These are phyloP conservation scores for Drosophila punjabiensis DNA, from an alignment of 1,140 invertebrate species.

Conservation along the genomic window DNA sequence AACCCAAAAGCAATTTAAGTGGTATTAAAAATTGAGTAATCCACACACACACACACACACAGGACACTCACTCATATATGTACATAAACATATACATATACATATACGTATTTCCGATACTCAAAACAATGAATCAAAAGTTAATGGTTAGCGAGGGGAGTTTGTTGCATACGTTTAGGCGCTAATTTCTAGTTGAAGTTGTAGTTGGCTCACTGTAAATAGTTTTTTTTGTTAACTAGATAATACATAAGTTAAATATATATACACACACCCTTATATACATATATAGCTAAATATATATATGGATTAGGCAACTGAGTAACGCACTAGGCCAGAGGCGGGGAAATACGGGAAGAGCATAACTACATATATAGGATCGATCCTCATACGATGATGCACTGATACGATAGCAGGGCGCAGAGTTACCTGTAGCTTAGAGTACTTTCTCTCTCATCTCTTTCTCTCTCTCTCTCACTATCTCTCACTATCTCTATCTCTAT, in stretches of 20 bases:
- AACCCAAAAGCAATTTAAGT: slow-evolving; percentile 79
- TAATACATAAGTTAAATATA: slow-evolving; percentile 9
- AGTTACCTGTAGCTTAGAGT: slow-evolving; percentile 33
- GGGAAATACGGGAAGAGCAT: slow-evolving; percentile 14
- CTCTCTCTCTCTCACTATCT: not conserved
- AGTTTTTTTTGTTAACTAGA: slow-evolving; percentile 20
- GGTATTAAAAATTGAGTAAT: slow-evolving; percentile 60
- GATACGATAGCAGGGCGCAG: slow-evolving; percentile 32
- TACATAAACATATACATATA: slow-evolving; percentile 21
- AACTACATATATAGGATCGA: slow-evolving; percentile 12
- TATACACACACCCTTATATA: slow-evolving; percentile 11
- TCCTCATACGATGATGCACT: slow-evolving; percentile 37
- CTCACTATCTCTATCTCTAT: not conserved
- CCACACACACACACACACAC: slow-evolving; percentile 22
- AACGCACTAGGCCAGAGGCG: slow-evolving; percentile 35
- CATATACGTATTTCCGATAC: slow-evolving; percentile 31
- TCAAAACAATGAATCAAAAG: slow-evolving; percentile 47
- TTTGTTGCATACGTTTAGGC: slow-evolving; percentile 66
- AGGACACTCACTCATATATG: slow-evolving; percentile 27
- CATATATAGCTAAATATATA: slow-evolving; percentile 20
- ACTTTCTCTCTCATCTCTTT: slow-evolving; percentile 3
- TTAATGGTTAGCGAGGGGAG: slow-evolving; percentile 33
- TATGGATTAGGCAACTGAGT: slow-evolving; percentile 32
- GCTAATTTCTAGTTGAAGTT: slow-evolving; percentile 45
- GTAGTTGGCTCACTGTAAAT: slow-evolving; percentile 48